Base-by-base conservation (phyloP, 1,140 invertebrate species). In the Cephus cinctus region DNA sequence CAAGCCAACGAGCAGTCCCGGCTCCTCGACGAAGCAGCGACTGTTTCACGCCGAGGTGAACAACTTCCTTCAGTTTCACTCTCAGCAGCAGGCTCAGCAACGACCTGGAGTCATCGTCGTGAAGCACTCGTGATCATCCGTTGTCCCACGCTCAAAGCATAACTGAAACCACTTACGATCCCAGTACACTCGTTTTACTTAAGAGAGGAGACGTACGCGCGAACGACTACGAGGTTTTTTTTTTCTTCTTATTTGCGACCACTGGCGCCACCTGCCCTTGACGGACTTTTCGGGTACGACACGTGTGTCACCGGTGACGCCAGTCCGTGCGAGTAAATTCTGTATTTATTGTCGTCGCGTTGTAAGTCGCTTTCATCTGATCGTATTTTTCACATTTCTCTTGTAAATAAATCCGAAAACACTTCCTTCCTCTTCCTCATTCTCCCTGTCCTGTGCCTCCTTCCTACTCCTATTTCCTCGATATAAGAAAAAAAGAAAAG, bases 101-200 rank as follows among this genome's bases (percentile, higher is more conserved):
- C 81, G 89, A 57, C 89, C 89, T 6, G 89, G 89, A 45, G 90
- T 92, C 15, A 92, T 92, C 56, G 89, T 93, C 42, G 90, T 89
- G 36, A 92, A 92, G 69, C 80, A 80, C 55, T 87, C 86, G 81
- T 86, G 84, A 86, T 83, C 70, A 41, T 59, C 35, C 54, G 47
- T 19, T 18, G 19, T 18, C 15, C 21, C 39, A 23, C 39, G 18
- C 39, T 41, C 39, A 23, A 41, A 23, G 20, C 18, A 41, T 19
- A 12, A 41, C 25, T 27, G 25, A 27, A 27, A n/a, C 18, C 20
- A 8, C 39, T 18, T 36, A 36, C 34, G 34, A 36, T 36, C 34
- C 34, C 34, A 36, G 34, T 36, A 36, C 34, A 36, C 19, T 36
- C 14, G 19, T 18, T 36, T 36, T 36, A 36, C 11, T 36, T 36